phyloP scores from a whole-genome alignment of 2,797 vertebrate species.

The Eutrigla gurnardus region DNA sequence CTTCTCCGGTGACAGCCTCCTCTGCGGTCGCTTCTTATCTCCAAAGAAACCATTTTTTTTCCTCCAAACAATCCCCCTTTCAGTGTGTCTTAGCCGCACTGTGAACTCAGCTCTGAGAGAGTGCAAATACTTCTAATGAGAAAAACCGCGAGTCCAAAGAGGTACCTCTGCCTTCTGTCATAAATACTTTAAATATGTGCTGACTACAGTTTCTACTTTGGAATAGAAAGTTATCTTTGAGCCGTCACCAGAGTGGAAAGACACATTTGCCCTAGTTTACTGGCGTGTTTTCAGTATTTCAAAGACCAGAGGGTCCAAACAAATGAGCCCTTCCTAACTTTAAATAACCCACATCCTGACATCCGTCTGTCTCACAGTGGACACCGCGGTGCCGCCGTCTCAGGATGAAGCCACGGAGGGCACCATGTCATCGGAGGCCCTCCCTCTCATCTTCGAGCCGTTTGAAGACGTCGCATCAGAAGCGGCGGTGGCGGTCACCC shows the following conservation, averaged over 20 bases:
- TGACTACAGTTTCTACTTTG: constrained; percentile 15
- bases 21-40: constrained; percentile 45
- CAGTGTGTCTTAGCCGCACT: constrained; percentile 26
- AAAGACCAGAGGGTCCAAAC: constrained; percentile 6
- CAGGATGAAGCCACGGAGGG: constrained; percentile 80
- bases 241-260: constrained; percentile 10
- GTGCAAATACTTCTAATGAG: constrained; percentile 33
- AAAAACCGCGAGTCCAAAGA: constrained; percentile 19
- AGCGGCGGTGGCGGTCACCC: constrained; percentile 34
- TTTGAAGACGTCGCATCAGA: constrained; percentile 72
- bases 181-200: constrained; percentile 37
- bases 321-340: constrained; percentile 3
- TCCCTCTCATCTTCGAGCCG: constrained; percentile 86
- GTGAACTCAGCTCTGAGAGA: constrained; percentile 22
- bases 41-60: constrained; percentile 12
- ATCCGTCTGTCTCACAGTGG: constrained; percentile 54
- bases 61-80: constrained; percentile 12
- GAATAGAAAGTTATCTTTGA: constrained; percentile 28
- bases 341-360: background rate
- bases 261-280: constrained; percentile 11
- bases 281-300: background rate
- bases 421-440: constrained; percentile 83
- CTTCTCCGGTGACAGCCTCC: constrained; percentile 32
- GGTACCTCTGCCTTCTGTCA: constrained; percentile 11
- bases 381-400: constrained; percentile 66